A percentile compares a stretch with the other conserved stretches of the same genome.
Evolutionary conservation across 2,797 vertebrate genomes (phyloP).

Genomic region (Poeciliopsis paucimaculata): DNA sequence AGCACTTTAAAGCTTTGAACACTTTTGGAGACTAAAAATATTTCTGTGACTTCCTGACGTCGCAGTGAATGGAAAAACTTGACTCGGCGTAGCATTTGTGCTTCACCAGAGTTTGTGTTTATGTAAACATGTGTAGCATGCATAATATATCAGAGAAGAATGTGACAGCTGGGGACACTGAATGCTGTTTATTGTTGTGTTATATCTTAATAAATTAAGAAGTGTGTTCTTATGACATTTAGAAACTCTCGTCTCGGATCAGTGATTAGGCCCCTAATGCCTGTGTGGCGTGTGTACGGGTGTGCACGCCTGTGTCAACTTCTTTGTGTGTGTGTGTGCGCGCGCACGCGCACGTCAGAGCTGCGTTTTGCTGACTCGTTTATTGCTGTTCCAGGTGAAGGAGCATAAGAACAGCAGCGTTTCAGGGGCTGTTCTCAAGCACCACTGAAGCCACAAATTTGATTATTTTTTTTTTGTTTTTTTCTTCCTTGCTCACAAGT

Average conservation of each 20-base stretch:
- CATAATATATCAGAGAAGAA: background rate
- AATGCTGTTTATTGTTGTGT: background rate
- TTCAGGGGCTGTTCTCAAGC: constrained; percentile 75
- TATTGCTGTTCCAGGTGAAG: constrained; percentile 73
- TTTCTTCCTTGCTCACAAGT: constrained; percentile 58
- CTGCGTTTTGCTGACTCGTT: constrained; percentile 66
- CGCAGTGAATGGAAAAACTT: background rate
- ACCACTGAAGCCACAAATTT: constrained; percentile 78
- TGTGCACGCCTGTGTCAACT: constrained; percentile 18
- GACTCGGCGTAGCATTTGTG: background rate
- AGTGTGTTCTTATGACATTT: constrained; percentile 22
- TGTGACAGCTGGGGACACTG: background rate
- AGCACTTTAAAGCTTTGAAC: background rate
- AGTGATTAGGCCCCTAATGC: constrained; percentile 27
- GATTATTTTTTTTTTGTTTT: constrained; percentile 56
- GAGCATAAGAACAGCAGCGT: constrained; percentile 71
- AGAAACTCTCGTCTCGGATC: background rate
- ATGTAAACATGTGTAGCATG: constrained; percentile 6
- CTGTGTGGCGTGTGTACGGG: constrained; percentile 1
- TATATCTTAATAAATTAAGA: constrained; percentile 4
- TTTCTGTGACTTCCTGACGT: background rate
- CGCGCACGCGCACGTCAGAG: constrained; percentile 19
- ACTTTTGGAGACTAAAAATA: background rate
- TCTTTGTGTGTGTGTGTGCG: background rate
- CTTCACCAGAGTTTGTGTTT: background rate